Base-by-base conservation (phyloP, 1,140 invertebrate species). In the Zophobas atratus region DNA sequence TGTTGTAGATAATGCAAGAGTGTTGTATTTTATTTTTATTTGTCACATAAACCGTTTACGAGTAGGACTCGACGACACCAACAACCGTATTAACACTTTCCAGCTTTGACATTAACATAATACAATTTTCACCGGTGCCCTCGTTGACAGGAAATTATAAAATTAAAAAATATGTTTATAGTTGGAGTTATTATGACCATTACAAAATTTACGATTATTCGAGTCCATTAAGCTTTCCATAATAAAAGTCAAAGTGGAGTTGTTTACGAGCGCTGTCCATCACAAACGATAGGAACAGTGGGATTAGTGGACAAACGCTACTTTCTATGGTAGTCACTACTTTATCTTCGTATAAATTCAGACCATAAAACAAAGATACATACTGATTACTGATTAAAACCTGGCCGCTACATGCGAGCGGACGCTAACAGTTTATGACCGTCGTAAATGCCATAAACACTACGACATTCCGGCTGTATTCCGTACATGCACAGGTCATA, bases 331-430 rank as follows among this genome's bases (percentile, higher is more conserved):
- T 79, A 77, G 80, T 76, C 73, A 73, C 78, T 76, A 77, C 77
- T 80, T 80, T 80, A 83, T 83, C 80, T 81, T 79, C 79, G 72
- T 82, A 82, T 83, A 84, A 83, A 82, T 83, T 82, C 79, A 77
- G 80, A 60, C 77, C 82, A 79, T 84, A 84, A 84, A 84, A 77
- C 81, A 84, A 83, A 84, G 81, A 84, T 84, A 84, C 82, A 84
- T 84, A 84, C 82, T 84, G 83, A 84, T 84, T 84, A 83, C 82
- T 82, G 83, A 83, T 84, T 84, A 84, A 82, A 84, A 81, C 79
- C 78, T 73, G 77, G 79, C 77, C 79, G 82, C 76, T 76, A 81
- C 80, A 83, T 80, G 81, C 82, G 79, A 82, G 78, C 80, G 76
- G 76, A 81, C 80, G 77, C 79, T 81, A 77, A 81, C 82, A 81